These are phyloP conservation scores for Blastomussa wellsi DNA, from an alignment of 92 coral and sea anemone species.

Conservation along the genomic window DNA sequence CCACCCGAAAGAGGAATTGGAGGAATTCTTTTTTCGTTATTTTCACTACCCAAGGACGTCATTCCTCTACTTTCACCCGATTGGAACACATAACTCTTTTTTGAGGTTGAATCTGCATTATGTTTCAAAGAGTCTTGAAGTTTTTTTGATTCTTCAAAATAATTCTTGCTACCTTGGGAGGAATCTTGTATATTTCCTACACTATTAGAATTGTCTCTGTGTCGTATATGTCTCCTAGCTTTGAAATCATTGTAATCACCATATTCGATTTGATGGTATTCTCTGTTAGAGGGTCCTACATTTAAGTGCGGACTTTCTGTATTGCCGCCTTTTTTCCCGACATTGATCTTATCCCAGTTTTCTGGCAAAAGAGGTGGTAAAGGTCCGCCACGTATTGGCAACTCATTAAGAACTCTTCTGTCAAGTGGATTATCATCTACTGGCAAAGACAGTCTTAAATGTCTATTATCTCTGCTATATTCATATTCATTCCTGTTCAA, in stretches of 20 bases:
- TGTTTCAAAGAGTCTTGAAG: neutral
- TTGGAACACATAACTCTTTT: constrained; percentile 15
- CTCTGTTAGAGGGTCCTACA: constrained; percentile 19
- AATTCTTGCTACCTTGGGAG: neutral
- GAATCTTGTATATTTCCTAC: constrained; percentile 7
- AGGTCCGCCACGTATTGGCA: constrained; percentile 1
- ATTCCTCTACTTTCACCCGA: neutral
- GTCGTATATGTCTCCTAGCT: constrained; percentile 34
- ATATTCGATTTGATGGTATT: constrained; percentile 2
- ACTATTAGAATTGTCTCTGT: neutral
- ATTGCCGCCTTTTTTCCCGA: constrained; percentile 31
- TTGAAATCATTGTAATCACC: constrained; percentile 32
- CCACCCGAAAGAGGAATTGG: constrained; percentile 16
- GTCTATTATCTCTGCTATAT: constrained; percentile 60
- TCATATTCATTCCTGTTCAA: constrained; percentile 31
- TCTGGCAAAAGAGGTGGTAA: constrained; percentile 45
- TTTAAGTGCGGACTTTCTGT: neutral
- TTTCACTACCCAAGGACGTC: neutral
- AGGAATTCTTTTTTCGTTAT: constrained; percentile 8
- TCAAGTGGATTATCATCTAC: constrained; percentile 12
- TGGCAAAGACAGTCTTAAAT: constrained; percentile 63
- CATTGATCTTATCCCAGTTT: constrained; percentile 54
- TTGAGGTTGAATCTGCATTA: neutral
- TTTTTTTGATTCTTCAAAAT: neutral
- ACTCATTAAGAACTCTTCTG: neutral